Evolutionary conservation across 2,888 invertebrate genomes (phyloP), one percentile per base, ranked within the genome.

Genomic region (Mythimna ferrago): DNA sequence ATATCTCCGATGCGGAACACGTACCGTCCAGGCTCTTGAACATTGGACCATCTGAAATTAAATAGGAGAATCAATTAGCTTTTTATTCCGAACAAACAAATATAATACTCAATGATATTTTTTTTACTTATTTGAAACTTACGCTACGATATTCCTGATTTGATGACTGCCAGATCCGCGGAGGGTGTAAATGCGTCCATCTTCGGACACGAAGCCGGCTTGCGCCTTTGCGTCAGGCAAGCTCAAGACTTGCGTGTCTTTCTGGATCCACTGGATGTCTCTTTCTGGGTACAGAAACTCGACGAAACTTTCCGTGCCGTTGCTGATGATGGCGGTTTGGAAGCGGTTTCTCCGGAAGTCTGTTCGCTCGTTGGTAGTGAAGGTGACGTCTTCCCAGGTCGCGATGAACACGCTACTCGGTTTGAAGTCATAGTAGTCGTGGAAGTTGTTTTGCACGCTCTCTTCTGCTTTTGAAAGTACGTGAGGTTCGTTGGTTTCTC

Each of bases 81-180:
- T 35, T 21, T 21, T 6, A 66, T 53, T 76, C 21, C 5, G 6
- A 19, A 48, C 6, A 7, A 51, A 41, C 1, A 4, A 32, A 51
- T 14, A 19, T 35, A 9, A 14, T 26, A 32, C 32, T 5, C 5
- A 3, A 10, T n/a, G 21, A 6, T 35, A 51, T 21, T 35, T 35
- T 61, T 61, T n/a, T 1, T 1, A 16, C 35, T 3, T 2, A 56
- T 58, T 64, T 53, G 56, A 44, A 11, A 92, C 93, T 95, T 96
- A 98, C 98, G 97, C 98, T 93, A 98, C 97, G 80, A 99, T 96
- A 91, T 98, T 98, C 85, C 97, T 96, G 81, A 98, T 98, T 93
- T 98, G 98, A 91, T 99, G 98, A n/a, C 98, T 98, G 60, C 99
- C 99, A 19, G 99, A 99, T 70, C 98, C 98, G 76, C 98, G 97